phyloP scores from a whole-genome alignment of 2,888 invertebrate genomes.

The Tenodera sinensis region DNA sequence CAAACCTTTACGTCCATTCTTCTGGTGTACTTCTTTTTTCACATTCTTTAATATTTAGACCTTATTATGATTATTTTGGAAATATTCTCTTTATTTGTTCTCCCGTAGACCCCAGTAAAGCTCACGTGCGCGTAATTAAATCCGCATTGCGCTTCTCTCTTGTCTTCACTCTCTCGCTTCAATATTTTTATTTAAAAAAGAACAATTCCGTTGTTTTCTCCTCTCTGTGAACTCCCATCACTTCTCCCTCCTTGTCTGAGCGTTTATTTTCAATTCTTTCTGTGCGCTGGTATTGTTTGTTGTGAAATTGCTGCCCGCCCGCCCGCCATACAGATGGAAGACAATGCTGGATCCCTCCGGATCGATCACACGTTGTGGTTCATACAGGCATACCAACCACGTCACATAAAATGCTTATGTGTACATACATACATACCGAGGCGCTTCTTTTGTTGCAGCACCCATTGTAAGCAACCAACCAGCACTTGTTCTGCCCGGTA shows the following conservation, averaged over 20 bases:
- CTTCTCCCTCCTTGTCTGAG: slow-evolving; percentile 9
- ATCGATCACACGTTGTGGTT: not conserved
- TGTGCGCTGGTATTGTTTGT: slow-evolving; percentile 9
- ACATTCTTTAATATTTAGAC: not conserved
- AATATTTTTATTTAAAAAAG: not conserved
- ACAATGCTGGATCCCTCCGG: not conserved
- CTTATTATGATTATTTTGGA: not conserved
- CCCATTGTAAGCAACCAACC: not conserved
- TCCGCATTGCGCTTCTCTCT: slow-evolving; percentile 28
- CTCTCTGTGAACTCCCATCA: slow-evolving; percentile 3
- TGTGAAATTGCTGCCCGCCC: slow-evolving; percentile 1
- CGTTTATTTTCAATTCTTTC: slow-evolving; percentile 25
- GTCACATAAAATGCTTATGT: not conserved
- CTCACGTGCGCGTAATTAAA: slow-evolving; percentile 28
- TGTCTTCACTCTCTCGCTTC: slow-evolving; percentile 18
- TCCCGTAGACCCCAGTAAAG: slow-evolving; percentile 1
- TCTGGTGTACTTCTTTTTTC: not conserved
- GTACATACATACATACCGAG: not conserved
- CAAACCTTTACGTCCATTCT: not conserved
- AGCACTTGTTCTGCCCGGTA: not conserved
- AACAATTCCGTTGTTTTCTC: slow-evolving; percentile 15
- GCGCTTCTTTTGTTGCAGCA: not conserved
- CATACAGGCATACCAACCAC: not conserved
- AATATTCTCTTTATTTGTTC: not conserved
- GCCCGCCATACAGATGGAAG: not conserved